These are phyloP conservation scores for Clamator glandarius DNA, from an alignment of 2,797 vertebrate genomes.

Conservation along the genomic window DNA sequence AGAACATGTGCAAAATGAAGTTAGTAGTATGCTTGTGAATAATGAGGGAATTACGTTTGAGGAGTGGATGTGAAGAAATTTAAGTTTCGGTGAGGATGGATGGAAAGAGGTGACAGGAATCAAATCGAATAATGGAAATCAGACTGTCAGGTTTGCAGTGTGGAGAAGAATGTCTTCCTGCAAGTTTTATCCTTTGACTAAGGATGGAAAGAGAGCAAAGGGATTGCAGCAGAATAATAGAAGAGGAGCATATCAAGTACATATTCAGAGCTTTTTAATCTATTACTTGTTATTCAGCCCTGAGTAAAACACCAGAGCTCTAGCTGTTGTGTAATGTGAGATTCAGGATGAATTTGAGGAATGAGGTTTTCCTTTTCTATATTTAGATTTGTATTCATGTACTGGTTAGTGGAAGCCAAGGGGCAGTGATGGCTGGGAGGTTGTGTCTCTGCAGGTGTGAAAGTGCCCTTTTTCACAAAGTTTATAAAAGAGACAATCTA, in stretches of 20 bases:
- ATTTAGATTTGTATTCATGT: neutral
- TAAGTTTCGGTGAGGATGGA: neutral
- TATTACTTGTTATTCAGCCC: slow-evolving; percentile 19
- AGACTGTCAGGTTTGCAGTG: neutral
- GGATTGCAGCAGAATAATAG: neutral
- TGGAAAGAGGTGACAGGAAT: neutral
- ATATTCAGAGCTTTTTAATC: slow-evolving; percentile 27
- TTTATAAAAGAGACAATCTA: neutral
- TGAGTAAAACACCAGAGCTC: neutral
- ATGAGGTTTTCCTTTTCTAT: neutral
- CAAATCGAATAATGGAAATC: slow-evolving; percentile 18
- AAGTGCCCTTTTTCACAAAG: neutral
- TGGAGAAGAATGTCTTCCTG: neutral
- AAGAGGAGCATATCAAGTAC: neutral
- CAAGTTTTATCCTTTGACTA: slow-evolving; percentile 3
- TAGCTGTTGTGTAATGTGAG: slow-evolving; percentile 17
- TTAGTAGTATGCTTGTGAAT: slow-evolving; percentile 11
- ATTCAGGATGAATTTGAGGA: slow-evolving; percentile 17
- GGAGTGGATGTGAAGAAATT: slow-evolving; percentile 16
- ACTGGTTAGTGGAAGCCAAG: neutral
- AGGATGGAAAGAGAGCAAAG: neutral
- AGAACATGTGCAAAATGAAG: slow-evolving; percentile 15
- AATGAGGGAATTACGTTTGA: slow-evolving; percentile 7
- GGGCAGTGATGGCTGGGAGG: neutral
- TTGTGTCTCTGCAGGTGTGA: neutral